Percentiles rank a stretch among this genome's conserved stretches.
These are phyloP conservation scores for Micropoecilia bifurca DNA, from an alignment of 2,797 vertebrate genomes.

Conservation along the genomic window DNA sequence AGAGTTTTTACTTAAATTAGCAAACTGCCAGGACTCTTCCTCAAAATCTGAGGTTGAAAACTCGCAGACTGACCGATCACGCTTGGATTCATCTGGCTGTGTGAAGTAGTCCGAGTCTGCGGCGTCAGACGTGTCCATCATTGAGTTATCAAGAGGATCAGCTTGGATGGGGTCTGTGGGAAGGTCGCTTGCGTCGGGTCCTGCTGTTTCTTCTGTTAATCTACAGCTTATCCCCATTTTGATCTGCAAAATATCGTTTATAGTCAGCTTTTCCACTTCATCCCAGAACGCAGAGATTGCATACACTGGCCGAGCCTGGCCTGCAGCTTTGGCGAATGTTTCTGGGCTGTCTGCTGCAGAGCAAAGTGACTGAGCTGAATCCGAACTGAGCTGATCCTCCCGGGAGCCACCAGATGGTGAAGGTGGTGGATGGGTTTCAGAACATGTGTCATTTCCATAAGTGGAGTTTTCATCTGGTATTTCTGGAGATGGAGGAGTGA, in stretches of 20 bases:
- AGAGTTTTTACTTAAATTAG: slow-evolving; percentile 54
- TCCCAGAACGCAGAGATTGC: slow-evolving; percentile 85
- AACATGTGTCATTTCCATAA: slow-evolving; percentile 16
- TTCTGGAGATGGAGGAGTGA: slow-evolving; percentile 34
- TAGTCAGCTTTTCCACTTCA: slow-evolving; percentile 85
- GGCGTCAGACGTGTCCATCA: slow-evolving; percentile 62
- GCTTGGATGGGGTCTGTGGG: slow-evolving; percentile 4
- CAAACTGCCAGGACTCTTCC: slow-evolving; percentile 73
- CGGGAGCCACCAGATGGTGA: slow-evolving; percentile 25
- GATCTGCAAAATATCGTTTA: slow-evolving; percentile 83
- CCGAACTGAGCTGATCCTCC: slow-evolving; percentile 23
- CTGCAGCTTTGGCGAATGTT: slow-evolving; percentile 44
- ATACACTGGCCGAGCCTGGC: slow-evolving; percentile 65
- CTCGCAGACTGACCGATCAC: slow-evolving; percentile 77
- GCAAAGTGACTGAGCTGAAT: slow-evolving; percentile 41
- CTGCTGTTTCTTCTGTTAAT: slow-evolving; percentile 23
- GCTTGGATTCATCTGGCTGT: slow-evolving; percentile 77
- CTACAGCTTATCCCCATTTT: slow-evolving; percentile 42
- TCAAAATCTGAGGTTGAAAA: slow-evolving; percentile 80
- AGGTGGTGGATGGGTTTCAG: slow-evolving; percentile 15
- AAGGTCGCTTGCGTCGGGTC: background rate
- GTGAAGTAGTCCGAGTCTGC: slow-evolving; percentile 83
- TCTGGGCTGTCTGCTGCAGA: slow-evolving; percentile 55
- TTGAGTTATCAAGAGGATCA: slow-evolving; percentile 36
- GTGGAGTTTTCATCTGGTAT: slow-evolving; percentile 38